Percentiles rank a stretch among this genome's conserved stretches.
Evolutionary conservation across 2,113 vertebrate species (phyloP).

Genomic region (Clarias magur): DNA sequence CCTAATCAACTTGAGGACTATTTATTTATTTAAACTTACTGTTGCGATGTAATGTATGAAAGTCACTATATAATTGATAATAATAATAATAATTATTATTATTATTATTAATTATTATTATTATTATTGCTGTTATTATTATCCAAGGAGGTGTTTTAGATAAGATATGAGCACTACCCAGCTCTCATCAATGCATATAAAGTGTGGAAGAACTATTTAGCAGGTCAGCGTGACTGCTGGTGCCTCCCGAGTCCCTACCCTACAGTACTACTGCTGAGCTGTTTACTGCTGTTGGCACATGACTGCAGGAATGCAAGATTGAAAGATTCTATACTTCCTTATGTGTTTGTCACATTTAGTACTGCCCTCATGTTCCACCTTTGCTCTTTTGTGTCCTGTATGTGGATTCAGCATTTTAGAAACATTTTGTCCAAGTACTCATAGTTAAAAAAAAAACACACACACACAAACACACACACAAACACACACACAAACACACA

Average conservation of each 20-base stretch:
- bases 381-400: background rate
- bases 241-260: background rate
- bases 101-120: background rate
- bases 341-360: background rate
- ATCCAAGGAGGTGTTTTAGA: background rate
- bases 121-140: background rate
- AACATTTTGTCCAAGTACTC: background rate
- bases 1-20: background rate
- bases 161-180: background rate
- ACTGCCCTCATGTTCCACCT: background rate
- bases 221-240: background rate
- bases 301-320: background rate
- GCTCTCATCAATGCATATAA: background rate
- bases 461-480: background rate
- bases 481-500: no score
- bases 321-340: background rate
- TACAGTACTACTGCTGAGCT: background rate
- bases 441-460: background rate
- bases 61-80: background rate
- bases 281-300: conserved; percentile 16
- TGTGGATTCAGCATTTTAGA: background rate
- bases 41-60: background rate
- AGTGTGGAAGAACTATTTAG: background rate
- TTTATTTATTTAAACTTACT: background rate
- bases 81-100: background rate